A percentile compares a stretch with the other conserved stretches of the same genome.
Conservation (phyloP, 2,888 invertebrate species). For the Syritta pipiens region DNA sequence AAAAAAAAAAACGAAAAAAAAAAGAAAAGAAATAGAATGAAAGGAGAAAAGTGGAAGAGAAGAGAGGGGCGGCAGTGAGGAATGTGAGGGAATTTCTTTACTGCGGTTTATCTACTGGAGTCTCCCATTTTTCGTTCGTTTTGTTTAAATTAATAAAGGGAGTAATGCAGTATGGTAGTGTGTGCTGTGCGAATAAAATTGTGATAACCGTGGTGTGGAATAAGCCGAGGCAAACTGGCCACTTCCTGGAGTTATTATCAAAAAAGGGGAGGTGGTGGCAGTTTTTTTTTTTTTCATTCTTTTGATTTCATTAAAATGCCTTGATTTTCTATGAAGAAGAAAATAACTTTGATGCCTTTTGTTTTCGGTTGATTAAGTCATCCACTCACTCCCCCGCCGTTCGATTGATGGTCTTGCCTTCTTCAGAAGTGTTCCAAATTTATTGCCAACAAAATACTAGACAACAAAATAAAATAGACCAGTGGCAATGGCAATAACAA, state of each 20-base stretch:
- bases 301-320: not conserved
- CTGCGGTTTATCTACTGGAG: slow-evolving; percentile 46
- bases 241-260: slow-evolving; percentile 54
- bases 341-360: slow-evolving; percentile 5
- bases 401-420: not conserved
- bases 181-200: slow-evolving; percentile 30
- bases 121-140: slow-evolving; percentile 24
- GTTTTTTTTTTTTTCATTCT: not conserved
- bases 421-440: slow-evolving; percentile 16
- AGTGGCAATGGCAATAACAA: slow-evolving; percentile 9
- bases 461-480: slow-evolving; percentile 26
- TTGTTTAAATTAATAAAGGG: slow-evolving; percentile 22
- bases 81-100: slow-evolving; percentile 55
- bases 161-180: slow-evolving; percentile 26
- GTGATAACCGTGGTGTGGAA: slow-evolving; percentile 28
- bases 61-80: slow-evolving; percentile 30
- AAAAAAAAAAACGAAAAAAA: slow-evolving; percentile 3
- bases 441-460: slow-evolving; percentile 15
- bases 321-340: slow-evolving; percentile 19
- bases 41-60: not conserved
- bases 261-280: slow-evolving; percentile 45
- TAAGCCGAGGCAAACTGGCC: slow-evolving; percentile 14
- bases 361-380: slow-evolving; percentile 55
- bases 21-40: slow-evolving; percentile 6
- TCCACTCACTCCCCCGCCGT: slow-evolving; percentile 23